Conservation (phyloP, 2,113 vertebrate genomes). For the Lophotis ruficrista region DNA sequence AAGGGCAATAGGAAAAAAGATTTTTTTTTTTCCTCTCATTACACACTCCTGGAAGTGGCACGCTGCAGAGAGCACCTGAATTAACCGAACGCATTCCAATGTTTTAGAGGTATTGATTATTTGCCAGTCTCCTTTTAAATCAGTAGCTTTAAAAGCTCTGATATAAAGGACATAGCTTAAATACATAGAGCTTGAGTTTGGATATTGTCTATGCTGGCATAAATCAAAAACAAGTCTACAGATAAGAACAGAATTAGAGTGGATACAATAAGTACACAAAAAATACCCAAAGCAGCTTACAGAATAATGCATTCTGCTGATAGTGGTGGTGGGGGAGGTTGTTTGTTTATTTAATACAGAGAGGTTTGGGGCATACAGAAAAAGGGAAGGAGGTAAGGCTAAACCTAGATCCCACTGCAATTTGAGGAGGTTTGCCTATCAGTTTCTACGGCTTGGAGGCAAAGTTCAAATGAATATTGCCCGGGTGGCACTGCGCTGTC, state of each 20-base stretch:
- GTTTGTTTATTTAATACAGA: background rate
- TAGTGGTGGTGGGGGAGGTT: background rate
- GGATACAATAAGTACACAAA: background rate
- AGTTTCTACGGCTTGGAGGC: background rate
- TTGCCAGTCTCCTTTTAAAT: background rate
- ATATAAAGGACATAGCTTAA: background rate
- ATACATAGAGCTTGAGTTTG: background rate
- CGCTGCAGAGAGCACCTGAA: background rate
- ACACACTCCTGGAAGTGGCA: background rate
- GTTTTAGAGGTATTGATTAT: background rate
- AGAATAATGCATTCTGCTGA: background rate
- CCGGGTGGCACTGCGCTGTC: background rate
- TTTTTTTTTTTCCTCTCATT: background rate
- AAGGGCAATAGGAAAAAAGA: background rate
- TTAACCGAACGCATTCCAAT: background rate
- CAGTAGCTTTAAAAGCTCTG: background rate
- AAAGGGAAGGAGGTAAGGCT: background rate
- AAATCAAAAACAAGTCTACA: background rate
- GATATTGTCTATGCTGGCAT: background rate
- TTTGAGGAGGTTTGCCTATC: background rate
- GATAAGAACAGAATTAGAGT: constrained; percentile 20
- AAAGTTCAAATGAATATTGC: background rate
- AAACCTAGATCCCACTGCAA: background rate
- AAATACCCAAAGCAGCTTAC: constrained; percentile 18
- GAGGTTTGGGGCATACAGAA: background rate